phyloP scores from a whole-genome alignment of 2,888 invertebrate species.

The Megaustenia siamemsis region DNA sequence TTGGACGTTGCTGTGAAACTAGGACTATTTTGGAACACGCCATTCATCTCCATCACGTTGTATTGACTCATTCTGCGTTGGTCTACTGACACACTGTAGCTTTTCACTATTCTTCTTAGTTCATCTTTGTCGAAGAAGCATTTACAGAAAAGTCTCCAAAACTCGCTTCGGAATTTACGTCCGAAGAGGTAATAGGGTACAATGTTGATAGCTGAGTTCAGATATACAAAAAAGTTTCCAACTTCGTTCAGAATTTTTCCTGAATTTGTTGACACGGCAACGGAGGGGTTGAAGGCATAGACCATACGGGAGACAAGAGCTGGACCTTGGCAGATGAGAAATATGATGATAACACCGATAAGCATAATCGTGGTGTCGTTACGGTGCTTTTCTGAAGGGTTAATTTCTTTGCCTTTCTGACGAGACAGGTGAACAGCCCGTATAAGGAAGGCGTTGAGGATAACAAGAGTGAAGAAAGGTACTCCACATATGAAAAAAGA shows the following conservation, averaged over 20 bases:
- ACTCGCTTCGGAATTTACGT: slow-evolving; percentile 76
- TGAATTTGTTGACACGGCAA: slow-evolving; percentile 51
- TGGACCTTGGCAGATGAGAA: slow-evolving; percentile 79
- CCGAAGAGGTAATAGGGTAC: slow-evolving; percentile 80
- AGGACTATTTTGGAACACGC: slow-evolving; percentile 11
- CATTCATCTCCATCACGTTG: slow-evolving; percentile 58
- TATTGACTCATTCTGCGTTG: slow-evolving; percentile 57
- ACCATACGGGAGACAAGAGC: slow-evolving; percentile 78
- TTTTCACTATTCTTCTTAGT: slow-evolving; percentile 65
- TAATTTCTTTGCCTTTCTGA: slow-evolving; percentile 73
- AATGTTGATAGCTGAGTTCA: slow-evolving; percentile 80
- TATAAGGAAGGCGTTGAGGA: slow-evolving; percentile 78
- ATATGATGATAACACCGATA: slow-evolving; percentile 79
- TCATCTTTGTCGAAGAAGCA: slow-evolving; percentile 71
- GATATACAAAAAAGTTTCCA: slow-evolving; percentile 77
- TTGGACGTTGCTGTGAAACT: not conserved
- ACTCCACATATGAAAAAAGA: slow-evolving; percentile 77
- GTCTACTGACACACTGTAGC: slow-evolving; percentile 70
- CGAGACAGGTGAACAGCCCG: slow-evolving; percentile 76
- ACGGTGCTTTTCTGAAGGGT: slow-evolving; percentile 76
- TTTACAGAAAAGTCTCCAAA: slow-evolving; percentile 76
- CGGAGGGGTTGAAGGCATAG: slow-evolving; percentile 73
- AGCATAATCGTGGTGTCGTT: slow-evolving; percentile 80
- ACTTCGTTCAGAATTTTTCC: slow-evolving; percentile 77
- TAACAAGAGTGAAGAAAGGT: slow-evolving; percentile 77